Percentiles rank a stretch among this genome's conserved stretches.
These are phyloP conservation scores for Aspidiotus rigidus DNA, from an alignment of 2,888 invertebrate genomes.

Conservation along the genomic window DNA sequence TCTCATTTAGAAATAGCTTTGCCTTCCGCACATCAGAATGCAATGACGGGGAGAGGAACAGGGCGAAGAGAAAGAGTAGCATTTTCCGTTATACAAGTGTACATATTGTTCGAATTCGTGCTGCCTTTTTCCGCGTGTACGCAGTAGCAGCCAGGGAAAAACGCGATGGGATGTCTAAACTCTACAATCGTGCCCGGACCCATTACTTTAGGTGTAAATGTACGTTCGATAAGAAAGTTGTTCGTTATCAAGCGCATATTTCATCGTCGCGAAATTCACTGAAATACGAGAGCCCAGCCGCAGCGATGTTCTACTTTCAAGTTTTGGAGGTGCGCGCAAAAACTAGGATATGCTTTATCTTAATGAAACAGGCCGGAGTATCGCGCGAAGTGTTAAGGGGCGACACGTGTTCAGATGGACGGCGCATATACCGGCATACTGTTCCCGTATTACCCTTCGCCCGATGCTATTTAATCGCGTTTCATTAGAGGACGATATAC, in stretches of 20 bases:
- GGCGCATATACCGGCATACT: not conserved
- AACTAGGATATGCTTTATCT: conserved; percentile 20
- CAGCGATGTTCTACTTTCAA: not conserved
- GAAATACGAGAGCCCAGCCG: not conserved
- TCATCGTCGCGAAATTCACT: conserved; percentile 1
- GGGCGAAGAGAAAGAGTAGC: too few species aligned
- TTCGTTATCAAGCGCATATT: conserved; percentile 8
- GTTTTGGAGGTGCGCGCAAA: not conserved
- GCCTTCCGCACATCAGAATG: too few species aligned
- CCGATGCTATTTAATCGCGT: conserved; percentile 30
- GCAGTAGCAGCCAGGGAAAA: not conserved
- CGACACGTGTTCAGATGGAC: conserved; percentile 24
- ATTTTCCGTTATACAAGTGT: not conserved
- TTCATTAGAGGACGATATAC: conserved; percentile 20
- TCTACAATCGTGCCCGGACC: too few species aligned
- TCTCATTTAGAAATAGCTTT: conserved; percentile 22
- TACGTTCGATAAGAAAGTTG: conserved; percentile 6
- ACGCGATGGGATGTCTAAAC: too few species aligned
- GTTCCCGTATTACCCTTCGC: conserved; percentile 26
- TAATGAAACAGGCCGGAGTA: conserved; percentile 30
- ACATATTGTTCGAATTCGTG: not conserved
- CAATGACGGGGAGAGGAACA: too few species aligned
- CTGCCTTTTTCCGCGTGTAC: not conserved
- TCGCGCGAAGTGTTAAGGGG: conserved; percentile 31
- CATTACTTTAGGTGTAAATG: not conserved